phyloP scores from a whole-genome alignment of 1,140 invertebrate genomes.

The Panagrolaimus sp. region DNA sequence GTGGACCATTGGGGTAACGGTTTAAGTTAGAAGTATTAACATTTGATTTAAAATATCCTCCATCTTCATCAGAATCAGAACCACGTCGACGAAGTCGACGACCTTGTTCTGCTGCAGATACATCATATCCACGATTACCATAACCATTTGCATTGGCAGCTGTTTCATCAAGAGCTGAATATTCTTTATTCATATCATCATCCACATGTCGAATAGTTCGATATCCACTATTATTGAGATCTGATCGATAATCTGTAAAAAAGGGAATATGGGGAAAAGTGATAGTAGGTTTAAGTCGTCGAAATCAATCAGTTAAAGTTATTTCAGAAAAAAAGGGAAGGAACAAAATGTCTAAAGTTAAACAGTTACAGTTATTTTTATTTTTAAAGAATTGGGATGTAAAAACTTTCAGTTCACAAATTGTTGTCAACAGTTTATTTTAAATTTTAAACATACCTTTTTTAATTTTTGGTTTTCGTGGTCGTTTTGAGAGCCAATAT shows the following conservation, averaged over 20 bases:
- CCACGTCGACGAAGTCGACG: neutral
- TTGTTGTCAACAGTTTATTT: neutral
- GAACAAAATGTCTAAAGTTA: too few relatives aligned
- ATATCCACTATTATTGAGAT: conserved; percentile 38
- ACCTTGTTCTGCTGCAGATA: conserved; percentile 17
- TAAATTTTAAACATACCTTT: conserved; percentile 41
- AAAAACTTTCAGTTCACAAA: too few relatives aligned
- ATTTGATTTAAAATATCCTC: conserved; percentile 8
- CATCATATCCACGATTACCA: conserved; percentile 22
- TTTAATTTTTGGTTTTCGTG: conserved; percentile 33
- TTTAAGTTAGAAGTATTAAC: neutral
- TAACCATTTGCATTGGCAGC: conserved; percentile 18
- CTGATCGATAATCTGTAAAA: conserved; percentile 30
- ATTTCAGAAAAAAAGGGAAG: too few relatives aligned
- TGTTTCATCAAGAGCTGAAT: conserved; percentile 29
- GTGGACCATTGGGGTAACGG: neutral
- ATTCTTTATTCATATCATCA: conserved; percentile 32
- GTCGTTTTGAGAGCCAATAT: conserved; percentile 45
- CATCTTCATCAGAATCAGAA: conserved; percentile 23
- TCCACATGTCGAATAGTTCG: conserved; percentile 40
- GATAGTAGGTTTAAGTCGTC: too few relatives aligned
- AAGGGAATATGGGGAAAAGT: too few relatives aligned
- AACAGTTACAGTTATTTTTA: too few relatives aligned
- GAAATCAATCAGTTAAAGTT: too few relatives aligned
- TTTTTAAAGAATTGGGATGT: too few relatives aligned